phyloP scores from a whole-genome alignment of 2,888 invertebrate species.

The Hemithea aestivaria region DNA sequence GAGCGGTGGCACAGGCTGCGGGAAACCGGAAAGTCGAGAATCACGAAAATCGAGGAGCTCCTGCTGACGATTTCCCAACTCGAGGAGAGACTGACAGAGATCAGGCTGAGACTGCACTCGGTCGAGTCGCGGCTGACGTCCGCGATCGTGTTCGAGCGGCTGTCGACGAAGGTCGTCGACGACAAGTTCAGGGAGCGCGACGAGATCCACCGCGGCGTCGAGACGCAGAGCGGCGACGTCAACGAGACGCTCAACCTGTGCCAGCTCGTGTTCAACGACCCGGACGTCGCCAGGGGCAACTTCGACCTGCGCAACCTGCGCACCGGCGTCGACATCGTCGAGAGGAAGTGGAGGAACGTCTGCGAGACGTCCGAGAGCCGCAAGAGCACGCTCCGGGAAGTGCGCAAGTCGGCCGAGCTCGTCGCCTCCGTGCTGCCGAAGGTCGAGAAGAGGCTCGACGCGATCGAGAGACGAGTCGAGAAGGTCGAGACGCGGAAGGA shows the following conservation, averaged over 20 bases:
- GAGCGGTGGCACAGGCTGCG: slow-evolving; percentile 84
- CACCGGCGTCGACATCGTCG: slow-evolving; percentile 83
- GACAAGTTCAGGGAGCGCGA: slow-evolving; percentile 85
- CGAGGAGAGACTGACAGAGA: slow-evolving; percentile 85
- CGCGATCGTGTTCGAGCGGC: slow-evolving; percentile 83
- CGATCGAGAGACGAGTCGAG: slow-evolving; percentile 80
- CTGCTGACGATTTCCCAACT: slow-evolving; percentile 84
- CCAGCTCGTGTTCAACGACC: slow-evolving; percentile 86
- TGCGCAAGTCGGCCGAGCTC: slow-evolving; percentile 81
- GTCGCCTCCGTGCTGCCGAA: slow-evolving; percentile 81
- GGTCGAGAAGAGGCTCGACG: slow-evolving; percentile 80
- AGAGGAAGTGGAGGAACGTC: slow-evolving; percentile 88
- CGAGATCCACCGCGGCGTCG: slow-evolving; percentile 85
- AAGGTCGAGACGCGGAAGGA: slow-evolving; percentile 68
- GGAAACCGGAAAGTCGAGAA: slow-evolving; percentile 82
- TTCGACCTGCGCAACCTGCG: slow-evolving; percentile 84
- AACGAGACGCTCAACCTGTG: slow-evolving; percentile 89
- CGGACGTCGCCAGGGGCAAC: slow-evolving; percentile 84
- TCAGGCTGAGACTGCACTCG: slow-evolving; percentile 84
- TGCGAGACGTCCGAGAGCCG: slow-evolving; percentile 86
- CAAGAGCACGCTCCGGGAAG: slow-evolving; percentile 58
- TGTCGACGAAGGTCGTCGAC: slow-evolving; percentile 83
- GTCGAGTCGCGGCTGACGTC: slow-evolving; percentile 85
- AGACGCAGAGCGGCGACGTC: slow-evolving; percentile 87
- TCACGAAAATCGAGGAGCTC: slow-evolving; percentile 85